Percentiles rank a stretch among this genome's conserved stretches.
Conservation (phyloP, 2,888 invertebrate species). For the Bedellia somnulentella region DNA sequence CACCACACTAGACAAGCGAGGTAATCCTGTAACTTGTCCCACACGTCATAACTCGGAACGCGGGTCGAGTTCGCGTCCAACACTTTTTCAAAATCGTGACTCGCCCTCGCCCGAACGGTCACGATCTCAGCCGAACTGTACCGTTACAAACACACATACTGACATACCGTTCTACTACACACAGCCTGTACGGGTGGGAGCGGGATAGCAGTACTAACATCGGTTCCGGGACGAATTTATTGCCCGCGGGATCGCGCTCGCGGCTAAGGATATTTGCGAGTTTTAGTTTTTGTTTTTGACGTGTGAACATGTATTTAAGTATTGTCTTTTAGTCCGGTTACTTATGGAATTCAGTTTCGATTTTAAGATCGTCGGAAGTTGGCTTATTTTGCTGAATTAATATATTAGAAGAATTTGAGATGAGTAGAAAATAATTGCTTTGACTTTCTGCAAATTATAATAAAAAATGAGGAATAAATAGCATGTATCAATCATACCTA, state of each 20-base stretch:
- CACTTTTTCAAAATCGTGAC: conserved; percentile 61
- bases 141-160: conserved; percentile 31
- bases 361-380: no score
- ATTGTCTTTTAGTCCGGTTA: no score
- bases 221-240: conserved; percentile 11
- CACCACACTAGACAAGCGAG: no score
- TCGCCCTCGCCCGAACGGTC: conserved; percentile 38
- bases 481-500: no score
- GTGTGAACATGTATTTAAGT: conserved; percentile 15
- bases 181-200: conserved; percentile 15
- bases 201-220: conserved; percentile 20
- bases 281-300: conserved; percentile 20
- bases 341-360: no score
- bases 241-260: conserved; percentile 19
- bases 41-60: conserved; percentile 23
- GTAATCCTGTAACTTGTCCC: no score
- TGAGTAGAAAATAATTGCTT: no score
- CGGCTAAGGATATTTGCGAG: conserved; percentile 9
- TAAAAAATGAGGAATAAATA: no score
- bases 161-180: conserved; percentile 23
- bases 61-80: conserved; percentile 28
- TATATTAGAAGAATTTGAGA: no score
- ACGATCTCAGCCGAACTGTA: conserved; percentile 30
- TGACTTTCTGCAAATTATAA: no score
- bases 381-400: no score